phyloP scores from a whole-genome alignment of 2,113 vertebrate species.

The Ibidorhyncha struthersii region DNA sequence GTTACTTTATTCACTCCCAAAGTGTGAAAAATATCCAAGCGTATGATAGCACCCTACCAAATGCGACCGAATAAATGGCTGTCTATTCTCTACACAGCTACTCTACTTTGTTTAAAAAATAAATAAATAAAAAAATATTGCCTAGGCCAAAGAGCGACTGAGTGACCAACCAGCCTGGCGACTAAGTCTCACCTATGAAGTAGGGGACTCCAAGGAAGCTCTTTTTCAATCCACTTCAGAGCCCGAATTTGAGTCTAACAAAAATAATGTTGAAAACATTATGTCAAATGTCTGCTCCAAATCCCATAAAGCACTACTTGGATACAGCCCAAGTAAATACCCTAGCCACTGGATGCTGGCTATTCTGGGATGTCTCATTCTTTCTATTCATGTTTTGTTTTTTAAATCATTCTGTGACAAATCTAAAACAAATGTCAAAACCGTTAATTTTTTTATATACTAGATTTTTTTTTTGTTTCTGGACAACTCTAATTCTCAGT shows the following conservation, averaged over 20 bases:
- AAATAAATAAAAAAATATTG: background rate
- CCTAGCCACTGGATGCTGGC: constrained; percentile 67
- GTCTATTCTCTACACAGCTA: background rate
- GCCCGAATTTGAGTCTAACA: constrained; percentile 27
- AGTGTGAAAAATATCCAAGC: background rate
- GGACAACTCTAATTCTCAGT: background rate
- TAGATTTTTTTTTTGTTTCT: background rate
- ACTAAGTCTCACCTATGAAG: constrained; percentile 7
- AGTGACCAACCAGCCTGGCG: background rate
- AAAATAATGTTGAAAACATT: constrained; percentile 65
- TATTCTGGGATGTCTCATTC: constrained; percentile 70
- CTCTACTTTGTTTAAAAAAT: background rate
- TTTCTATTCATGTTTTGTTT: constrained; percentile 70
- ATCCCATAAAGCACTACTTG: constrained; percentile 59
- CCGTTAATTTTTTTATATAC: constrained; percentile 30
- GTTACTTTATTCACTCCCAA: background rate
- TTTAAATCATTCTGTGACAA: constrained; percentile 70
- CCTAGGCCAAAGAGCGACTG: background rate
- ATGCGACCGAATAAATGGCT: background rate
- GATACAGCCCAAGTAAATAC: constrained; percentile 61
- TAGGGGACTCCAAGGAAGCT: background rate
- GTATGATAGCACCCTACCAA: background rate
- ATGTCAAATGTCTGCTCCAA: constrained; percentile 66
- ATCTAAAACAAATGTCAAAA: constrained; percentile 71
- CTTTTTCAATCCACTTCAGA: constrained; percentile 17